Conservation (phyloP, 2,797 vertebrate species). For the Bothrops alternatus region DNA sequence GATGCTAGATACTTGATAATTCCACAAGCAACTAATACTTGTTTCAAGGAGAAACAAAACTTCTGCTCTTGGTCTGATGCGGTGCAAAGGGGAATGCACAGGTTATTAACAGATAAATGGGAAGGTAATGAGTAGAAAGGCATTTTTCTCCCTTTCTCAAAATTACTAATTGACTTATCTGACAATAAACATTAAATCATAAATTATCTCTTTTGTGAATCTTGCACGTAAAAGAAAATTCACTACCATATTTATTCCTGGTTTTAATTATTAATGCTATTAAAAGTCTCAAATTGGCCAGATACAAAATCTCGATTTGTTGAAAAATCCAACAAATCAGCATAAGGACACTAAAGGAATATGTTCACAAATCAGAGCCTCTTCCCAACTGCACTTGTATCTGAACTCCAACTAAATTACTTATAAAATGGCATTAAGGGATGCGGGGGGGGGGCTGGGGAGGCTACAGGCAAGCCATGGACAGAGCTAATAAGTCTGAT, state of each 20-base stretch:
- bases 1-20: not conserved
- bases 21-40: not conserved
- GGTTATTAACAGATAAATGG: not conserved
- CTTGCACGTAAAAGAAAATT: not conserved
- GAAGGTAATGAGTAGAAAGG: not conserved
- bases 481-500: not conserved
- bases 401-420: not conserved
- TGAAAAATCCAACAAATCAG: not conserved
- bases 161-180: not conserved
- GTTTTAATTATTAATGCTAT: no score
- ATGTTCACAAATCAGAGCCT: not conserved
- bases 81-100: not conserved
- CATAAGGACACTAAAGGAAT: not conserved
- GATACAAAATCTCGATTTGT: no score
- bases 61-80: not conserved
- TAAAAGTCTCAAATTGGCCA: no score
- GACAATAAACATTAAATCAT: not conserved
- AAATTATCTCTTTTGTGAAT: not conserved
- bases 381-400: not conserved
- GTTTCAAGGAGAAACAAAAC: not conserved
- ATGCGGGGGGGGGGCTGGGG: not conserved
- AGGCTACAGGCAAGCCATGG: not conserved
- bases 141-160: not conserved
- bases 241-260: no score
- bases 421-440: not conserved